phyloP scores from a whole-genome alignment of 2,888 invertebrate genomes.

The Amorpha juglandis region DNA sequence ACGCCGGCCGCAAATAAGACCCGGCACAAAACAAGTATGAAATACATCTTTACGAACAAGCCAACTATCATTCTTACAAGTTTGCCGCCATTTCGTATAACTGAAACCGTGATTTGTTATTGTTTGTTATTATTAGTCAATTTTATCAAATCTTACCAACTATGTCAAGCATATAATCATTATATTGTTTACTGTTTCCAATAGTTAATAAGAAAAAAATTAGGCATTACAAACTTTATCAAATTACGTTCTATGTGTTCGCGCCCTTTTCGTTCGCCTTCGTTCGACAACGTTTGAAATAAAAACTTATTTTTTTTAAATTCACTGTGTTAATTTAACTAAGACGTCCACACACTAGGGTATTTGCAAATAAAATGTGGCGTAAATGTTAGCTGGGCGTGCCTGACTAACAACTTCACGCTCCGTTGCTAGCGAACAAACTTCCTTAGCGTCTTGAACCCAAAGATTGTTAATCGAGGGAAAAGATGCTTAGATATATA shows the following conservation, averaged over 20 bases:
- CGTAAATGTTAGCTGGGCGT: conserved; percentile 71
- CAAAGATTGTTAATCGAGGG: conserved; percentile 64
- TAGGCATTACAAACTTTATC: no score
- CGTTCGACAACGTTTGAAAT: conserved; percentile 10
- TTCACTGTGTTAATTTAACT: conserved; percentile 1
- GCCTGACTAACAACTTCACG: conserved; percentile 57
- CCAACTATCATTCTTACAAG: conserved; percentile 46
- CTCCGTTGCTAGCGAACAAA: conserved; percentile 58
- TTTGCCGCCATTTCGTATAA: conserved; percentile 24
- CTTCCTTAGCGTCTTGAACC: conserved; percentile 70
- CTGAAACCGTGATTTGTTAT: neutral
- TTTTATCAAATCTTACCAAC: neutral
- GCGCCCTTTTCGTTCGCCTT: neutral
- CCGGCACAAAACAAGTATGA: conserved; percentile 68
- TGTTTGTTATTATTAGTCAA: neutral
- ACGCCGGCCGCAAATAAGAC: conserved; percentile 68
- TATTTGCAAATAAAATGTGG: conserved; percentile 73
- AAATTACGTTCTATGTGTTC: neutral
- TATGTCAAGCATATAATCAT: conserved; percentile 20
- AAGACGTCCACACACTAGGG: conserved; percentile 65
- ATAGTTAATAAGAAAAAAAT: neutral
- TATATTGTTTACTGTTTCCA: neutral
- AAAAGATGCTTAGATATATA: conserved; percentile 31
- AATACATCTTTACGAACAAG: conserved; percentile 65
- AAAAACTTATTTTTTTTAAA: conserved; percentile 1